Evolutionary conservation across 2,797 vertebrate species (phyloP), one percentile per base, ranked within the genome.

Genomic region (Megaceryle alcyon): DNA sequence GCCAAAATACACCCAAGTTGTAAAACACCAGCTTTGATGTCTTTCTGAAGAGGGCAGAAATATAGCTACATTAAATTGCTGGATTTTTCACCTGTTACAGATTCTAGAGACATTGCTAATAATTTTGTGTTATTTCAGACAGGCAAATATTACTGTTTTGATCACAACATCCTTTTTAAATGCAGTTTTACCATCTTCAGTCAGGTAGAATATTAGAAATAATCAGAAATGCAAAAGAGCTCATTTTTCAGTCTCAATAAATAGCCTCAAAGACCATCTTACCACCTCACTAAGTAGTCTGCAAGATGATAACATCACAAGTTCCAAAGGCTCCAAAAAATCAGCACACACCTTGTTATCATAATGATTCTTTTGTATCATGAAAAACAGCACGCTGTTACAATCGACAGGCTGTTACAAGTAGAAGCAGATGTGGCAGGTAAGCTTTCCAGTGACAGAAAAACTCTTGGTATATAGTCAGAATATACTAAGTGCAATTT

Each of bases 1-100:
- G 73, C 78, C 84, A 93, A 90, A 90, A 80, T 65, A 73, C 53
- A 83, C 23, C 75, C 86, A 54, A 95, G 78, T 46, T 81, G 51
- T 25, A 23, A 43, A 76, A 75, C 21, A 28, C n/a, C 63, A 31
- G 39, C 80, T 95, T 94, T 94, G 90, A 85, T 60, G 82, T 82
- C 21, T 65, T 86, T 81, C 31, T 48, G n/a, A 81, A 53, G 16
- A 84, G 19, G 51, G 56, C 8, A 13, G 63, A 94, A 81, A 89
- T 57, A 43, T 9, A 92, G n/a, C 10, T 37, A 75, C 44, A 56
- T 41, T 71, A 78, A 93, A 71, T 57, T 65, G 15, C 14, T 86
- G 20, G 7, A 54, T 65, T 86, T 93, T 86, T 79, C 46, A 84
- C 14, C 0, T 37, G 10, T 57, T 78, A 53, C 8, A 60, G 37